These are phyloP conservation scores for Orthosia cruda DNA, from an alignment of 2,888 invertebrate genomes.

Conservation along the genomic window DNA sequence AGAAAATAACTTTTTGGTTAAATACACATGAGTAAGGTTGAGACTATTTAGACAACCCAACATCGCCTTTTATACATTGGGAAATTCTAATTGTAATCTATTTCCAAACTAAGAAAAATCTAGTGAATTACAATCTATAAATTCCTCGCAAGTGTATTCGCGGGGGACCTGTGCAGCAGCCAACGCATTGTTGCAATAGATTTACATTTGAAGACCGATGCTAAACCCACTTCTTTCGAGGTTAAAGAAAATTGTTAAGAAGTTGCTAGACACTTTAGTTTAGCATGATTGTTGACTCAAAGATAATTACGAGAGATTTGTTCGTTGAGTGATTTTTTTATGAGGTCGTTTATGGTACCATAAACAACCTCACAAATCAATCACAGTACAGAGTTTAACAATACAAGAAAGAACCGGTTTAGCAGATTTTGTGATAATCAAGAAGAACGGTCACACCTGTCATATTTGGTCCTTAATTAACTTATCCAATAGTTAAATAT, in stretches of 20 bases:
- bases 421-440: background rate
- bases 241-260: background rate
- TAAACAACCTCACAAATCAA: no score
- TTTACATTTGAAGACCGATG: background rate
- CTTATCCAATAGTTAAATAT: no score
- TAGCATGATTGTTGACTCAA: background rate
- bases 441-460: background rate
- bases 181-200: constrained; percentile 5
- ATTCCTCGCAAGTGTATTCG: background rate
- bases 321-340: no score
- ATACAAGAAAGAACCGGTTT: no score
- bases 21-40: no score
- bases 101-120: background rate
- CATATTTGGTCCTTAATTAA: background rate
- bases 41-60: no score
- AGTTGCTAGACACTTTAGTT: background rate
- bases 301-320: background rate
- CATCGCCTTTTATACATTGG: no score
- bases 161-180: constrained; percentile 4
- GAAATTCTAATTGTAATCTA: no score
- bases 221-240: background rate
- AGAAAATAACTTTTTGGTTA: no score
- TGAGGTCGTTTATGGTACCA: no score
- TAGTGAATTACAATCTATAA: background rate
- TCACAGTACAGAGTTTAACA: no score